phyloP scores from a whole-genome alignment of 2,888 invertebrate genomes.

The Cryptophagus acutangulus region DNA sequence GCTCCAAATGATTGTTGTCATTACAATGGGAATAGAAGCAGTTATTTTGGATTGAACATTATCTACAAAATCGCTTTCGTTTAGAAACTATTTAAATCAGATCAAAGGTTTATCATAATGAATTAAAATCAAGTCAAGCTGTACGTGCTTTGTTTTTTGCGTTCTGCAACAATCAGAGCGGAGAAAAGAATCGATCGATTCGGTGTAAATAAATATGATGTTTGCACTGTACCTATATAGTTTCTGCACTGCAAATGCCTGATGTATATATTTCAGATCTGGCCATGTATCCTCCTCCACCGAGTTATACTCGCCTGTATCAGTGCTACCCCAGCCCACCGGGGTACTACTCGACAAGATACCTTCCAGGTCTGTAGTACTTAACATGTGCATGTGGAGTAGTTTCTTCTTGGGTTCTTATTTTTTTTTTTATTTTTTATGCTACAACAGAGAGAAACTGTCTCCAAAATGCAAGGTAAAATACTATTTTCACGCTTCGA shows the following conservation, averaged over 20 bases:
- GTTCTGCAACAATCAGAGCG: too few relatives aligned
- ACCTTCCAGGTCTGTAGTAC: conserved; percentile 45
- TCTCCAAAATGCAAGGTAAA: conserved; percentile 4
- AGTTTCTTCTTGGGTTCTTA: neutral
- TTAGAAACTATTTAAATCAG: too few relatives aligned
- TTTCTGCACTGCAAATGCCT: conserved; percentile 25
- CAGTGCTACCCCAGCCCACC: conserved; percentile 52
- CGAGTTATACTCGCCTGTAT: conserved; percentile 59
- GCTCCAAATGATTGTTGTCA: too few relatives aligned
- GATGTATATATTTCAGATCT: conserved; percentile 54
- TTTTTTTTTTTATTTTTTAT: conserved; percentile 1
- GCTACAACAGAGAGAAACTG: conserved; percentile 4
- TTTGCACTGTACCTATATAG: too few relatives aligned
- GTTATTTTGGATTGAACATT: too few relatives aligned
- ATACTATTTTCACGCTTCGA: conserved; percentile 8
- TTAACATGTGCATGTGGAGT: conserved; percentile 31
- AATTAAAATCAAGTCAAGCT: too few relatives aligned
- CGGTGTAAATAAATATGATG: too few relatives aligned
- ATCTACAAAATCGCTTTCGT: too few relatives aligned
- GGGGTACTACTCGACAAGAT: conserved; percentile 43
- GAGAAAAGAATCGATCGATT: too few relatives aligned
- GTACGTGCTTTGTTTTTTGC: too few relatives aligned
- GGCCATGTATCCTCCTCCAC: conserved; percentile 55
- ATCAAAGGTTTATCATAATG: too few relatives aligned
- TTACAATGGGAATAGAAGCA: too few relatives aligned